These are phyloP conservation scores for Mellilla xanthometata DNA, from an alignment of 2,888 invertebrate genomes.

Conservation along the genomic window DNA sequence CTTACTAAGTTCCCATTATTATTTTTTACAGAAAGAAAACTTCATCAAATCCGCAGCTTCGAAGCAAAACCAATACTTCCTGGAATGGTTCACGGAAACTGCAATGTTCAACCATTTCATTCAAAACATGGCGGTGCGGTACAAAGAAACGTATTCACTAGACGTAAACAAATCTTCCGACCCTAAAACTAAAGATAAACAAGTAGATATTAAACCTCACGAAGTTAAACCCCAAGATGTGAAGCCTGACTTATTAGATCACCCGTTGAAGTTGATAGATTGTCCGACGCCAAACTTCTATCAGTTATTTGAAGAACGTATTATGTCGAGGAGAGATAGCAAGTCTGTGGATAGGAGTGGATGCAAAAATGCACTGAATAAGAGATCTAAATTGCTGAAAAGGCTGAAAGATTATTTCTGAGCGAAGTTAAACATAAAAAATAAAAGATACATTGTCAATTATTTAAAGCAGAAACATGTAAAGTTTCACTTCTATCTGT, in stretches of 20 bases:
- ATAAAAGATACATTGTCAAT: too few species aligned
- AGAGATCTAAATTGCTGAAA: slow-evolving; percentile 64
- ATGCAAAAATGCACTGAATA: slow-evolving; percentile 71
- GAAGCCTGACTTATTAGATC: slow-evolving; percentile 2
- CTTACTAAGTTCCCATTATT: too few species aligned
- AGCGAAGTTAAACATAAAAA: too few species aligned
- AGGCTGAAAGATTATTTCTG: slow-evolving; percentile 57
- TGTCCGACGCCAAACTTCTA: slow-evolving; percentile 71
- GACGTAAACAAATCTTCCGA: slow-evolving; percentile 19
- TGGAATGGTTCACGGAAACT: slow-evolving; percentile 94
- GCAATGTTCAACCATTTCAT: slow-evolving; percentile 92
- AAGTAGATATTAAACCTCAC: neutral
- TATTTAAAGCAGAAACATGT: too few species aligned
- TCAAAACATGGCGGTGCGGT: slow-evolving; percentile 69
- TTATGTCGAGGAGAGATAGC: slow-evolving; percentile 40
- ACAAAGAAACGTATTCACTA: slow-evolving; percentile 30
- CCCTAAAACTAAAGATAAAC: slow-evolving; percentile 8
- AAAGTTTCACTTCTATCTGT: too few species aligned
- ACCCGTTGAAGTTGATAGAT: slow-evolving; percentile 47
- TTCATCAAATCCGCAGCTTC: slow-evolving; percentile 86
- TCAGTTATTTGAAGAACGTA: slow-evolving; percentile 62
- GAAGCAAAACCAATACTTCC: slow-evolving; percentile 87
- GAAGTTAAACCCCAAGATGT: neutral
- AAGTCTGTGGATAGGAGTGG: slow-evolving; percentile 51
- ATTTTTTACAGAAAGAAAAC: slow-evolving; percentile 88